phyloP scores from a whole-genome alignment of 2,888 invertebrate species.

The Anthophora plumipes region DNA sequence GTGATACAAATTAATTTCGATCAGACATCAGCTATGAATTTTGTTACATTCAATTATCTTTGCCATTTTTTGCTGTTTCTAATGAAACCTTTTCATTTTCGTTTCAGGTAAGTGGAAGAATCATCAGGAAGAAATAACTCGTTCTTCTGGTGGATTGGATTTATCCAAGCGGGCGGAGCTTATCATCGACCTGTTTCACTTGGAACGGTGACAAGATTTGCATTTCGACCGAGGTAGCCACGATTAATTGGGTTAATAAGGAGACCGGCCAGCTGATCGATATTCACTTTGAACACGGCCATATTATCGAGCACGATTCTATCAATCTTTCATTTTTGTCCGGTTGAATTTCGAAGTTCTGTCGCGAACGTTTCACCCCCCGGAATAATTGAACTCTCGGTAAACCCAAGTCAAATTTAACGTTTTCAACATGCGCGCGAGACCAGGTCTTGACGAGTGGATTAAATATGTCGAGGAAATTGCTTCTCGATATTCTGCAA shows the following conservation, averaged over 20 bases:
- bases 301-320: constrained; percentile 30
- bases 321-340: constrained; percentile 50
- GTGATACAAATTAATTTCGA: too few species aligned
- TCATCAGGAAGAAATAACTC: neutral
- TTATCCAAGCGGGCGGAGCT: constrained; percentile 22
- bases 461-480: constrained; percentile 18
- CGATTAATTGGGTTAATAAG: constrained; percentile 59
- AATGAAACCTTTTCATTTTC: constrained; percentile 23
- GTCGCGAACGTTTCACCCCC: neutral
- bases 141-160: constrained; percentile 17
- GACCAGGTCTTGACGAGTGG: constrained; percentile 5
- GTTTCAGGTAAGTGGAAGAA: constrained; percentile 49
- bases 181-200: constrained; percentile 50
- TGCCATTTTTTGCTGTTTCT: neutral
- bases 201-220: constrained; percentile 55
- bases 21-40: too few species aligned
- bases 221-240: constrained; percentile 29
- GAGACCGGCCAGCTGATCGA: constrained; percentile 42
- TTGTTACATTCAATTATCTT: too few species aligned
- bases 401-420: constrained; percentile 25
- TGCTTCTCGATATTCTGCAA: neutral
- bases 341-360: constrained; percentile 9
- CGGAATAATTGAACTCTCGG: constrained; percentile 35
- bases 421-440: neutral
- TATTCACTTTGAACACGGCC: constrained; percentile 43